Percentiles rank a stretch among this genome's conserved stretches.
phyloP scores from a whole-genome alignment of 2,888 invertebrate genomes.

The Linnaemya vulpina region DNA sequence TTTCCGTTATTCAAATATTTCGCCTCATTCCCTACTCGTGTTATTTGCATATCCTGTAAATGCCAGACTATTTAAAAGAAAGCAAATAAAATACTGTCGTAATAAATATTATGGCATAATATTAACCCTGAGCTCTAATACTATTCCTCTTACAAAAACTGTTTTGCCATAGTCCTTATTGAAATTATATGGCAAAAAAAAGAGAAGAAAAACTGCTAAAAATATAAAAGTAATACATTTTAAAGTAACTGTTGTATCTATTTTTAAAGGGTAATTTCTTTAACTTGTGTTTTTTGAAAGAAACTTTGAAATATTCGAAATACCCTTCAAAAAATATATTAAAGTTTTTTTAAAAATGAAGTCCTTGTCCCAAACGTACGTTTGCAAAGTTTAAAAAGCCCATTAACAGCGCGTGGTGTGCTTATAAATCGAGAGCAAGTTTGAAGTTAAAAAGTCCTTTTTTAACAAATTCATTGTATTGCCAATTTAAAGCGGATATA shows the following conservation, averaged over 20 bases:
- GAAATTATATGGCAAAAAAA: slow-evolving; percentile 65
- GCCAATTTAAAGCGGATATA: too few species aligned
- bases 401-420: too few species aligned
- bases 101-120: slow-evolving; percentile 71
- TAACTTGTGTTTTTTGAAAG: not conserved
- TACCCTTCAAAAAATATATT: too few species aligned
- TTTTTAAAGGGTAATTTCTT: slow-evolving; percentile 1
- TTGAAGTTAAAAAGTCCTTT: too few species aligned
- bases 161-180: slow-evolving; percentile 53
- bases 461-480: too few species aligned
- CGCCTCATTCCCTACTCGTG: not conserved
- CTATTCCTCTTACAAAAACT: slow-evolving; percentile 27
- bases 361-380: too few species aligned
- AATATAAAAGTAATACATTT: slow-evolving; percentile 24
- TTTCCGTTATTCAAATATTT: slow-evolving; percentile 66
- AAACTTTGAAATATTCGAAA: not conserved
- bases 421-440: too few species aligned
- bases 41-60: slow-evolving; percentile 49
- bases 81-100: slow-evolving; percentile 58
- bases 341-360: too few species aligned
- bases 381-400: too few species aligned
- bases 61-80: slow-evolving; percentile 43
- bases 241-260: not conserved
- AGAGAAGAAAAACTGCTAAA: not conserved
- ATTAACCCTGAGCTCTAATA: slow-evolving; percentile 62